Evolutionary conservation across 2,113 vertebrate species (phyloP).

Genomic region (Lepisosteus oculatus): DNA sequence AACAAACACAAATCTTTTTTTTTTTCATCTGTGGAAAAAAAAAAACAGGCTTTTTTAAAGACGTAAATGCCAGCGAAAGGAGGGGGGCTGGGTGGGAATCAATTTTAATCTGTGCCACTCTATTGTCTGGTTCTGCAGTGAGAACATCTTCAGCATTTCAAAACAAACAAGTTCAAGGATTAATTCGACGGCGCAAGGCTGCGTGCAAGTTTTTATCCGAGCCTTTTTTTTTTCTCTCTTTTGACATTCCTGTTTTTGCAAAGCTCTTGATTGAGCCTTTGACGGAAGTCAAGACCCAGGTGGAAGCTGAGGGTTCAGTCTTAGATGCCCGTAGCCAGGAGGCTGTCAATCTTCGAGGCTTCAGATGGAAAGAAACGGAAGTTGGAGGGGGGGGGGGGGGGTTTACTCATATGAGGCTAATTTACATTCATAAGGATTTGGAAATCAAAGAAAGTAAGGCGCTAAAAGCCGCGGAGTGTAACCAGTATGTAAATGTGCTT

Average conservation of each 20-base stretch:
- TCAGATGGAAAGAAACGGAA: constrained; percentile 26
- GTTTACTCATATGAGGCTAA: constrained; percentile 12
- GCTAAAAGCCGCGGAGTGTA: constrained; percentile 26
- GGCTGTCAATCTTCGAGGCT: not conserved
- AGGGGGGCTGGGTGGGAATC: not conserved
- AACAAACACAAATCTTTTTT: not conserved
- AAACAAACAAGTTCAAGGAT: not conserved
- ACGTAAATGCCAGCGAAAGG: too few relatives aligned
- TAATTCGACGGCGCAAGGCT: not conserved
- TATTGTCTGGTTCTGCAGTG: not conserved
- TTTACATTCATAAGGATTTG: constrained; percentile 39
- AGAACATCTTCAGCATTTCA: not conserved
- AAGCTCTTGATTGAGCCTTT: too few relatives aligned
- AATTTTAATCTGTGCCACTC: not conserved
- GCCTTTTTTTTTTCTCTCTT: not conserved
- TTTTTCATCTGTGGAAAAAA: too few relatives aligned
- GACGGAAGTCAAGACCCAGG: too few relatives aligned
- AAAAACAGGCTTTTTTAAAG: too few relatives aligned
- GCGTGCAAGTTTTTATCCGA: not conserved
- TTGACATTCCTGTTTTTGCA: constrained; percentile 1
- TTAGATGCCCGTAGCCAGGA: constrained; percentile 17
- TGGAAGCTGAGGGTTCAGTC: not conserved
- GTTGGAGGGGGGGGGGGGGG: constrained; percentile 14
- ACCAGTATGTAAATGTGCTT: constrained; percentile 38
- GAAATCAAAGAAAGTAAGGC: constrained; percentile 31